Evolutionary conservation across 1,140 invertebrate species (phyloP), one percentile per base, ranked within the genome.

Genomic region (Apocrypta bakeri): DNA sequence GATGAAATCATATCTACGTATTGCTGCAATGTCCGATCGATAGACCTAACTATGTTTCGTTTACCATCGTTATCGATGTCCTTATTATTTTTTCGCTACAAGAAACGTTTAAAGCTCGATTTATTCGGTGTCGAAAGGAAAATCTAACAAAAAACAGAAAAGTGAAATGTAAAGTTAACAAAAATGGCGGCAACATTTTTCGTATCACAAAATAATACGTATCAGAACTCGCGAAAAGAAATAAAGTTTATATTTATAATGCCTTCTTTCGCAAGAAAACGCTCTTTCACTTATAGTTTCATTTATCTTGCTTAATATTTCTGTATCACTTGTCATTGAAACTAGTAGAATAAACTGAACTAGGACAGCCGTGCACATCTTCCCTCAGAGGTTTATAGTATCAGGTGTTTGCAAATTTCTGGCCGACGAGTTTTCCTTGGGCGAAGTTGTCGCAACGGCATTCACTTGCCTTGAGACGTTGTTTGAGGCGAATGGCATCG

Each of bases 361-460:
- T 11, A 40, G 31, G 37, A 0, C 37, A 74, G 25, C 42, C 9
- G 40, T 25, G 9, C 11, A 27, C 3, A 17, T 21, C 25, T 75
- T 7, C 56, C 63, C 27, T 88, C 79, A 87, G 66, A 94, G 92
- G 92, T 95, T 95, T 83, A 95, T 94, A 64, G 94, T 95, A 86
- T 95, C 94, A 87, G 95, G 89, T 88, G 94, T 94, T 87, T 95
- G 93, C 85, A 94, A 94, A 77, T 90, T 93, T 84, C 91, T 92
- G 37, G 90, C 86, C 37, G 91, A 87, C 71, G 87, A 85, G 85
- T 89, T 92, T 66, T 93, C 92, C 85, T 91, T 89, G 79, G 90
- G 90, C 86, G 90, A 91, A 8, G 90, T 90, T n/a, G 91, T 88
- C n/a, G 91, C 90, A 73, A 88, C 87, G 74, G 84, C 91, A 81